phyloP scores from a whole-genome alignment of 2,888 invertebrate genomes.

The Cataglyphis albicans region DNA sequence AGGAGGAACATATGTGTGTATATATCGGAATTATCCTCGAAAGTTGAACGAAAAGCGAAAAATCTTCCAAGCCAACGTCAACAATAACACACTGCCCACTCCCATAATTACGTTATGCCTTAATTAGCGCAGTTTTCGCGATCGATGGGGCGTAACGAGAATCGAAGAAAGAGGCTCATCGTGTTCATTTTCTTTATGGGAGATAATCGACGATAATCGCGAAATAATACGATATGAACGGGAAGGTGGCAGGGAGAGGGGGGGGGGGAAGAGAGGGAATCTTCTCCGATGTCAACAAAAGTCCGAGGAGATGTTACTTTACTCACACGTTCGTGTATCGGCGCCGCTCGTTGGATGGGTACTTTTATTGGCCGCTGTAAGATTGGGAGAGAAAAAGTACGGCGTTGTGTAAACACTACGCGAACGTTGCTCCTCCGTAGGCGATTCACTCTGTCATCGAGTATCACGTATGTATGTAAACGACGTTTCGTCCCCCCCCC shows the following conservation, averaged over 20 bases:
- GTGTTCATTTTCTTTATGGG: not conserved
- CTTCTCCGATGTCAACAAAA: conserved; percentile 71
- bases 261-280: not conserved
- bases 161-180: not conserved
- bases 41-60: not conserved
- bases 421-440: conserved; percentile 20
- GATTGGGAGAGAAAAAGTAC: not conserved
- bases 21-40: too few species aligned
- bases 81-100: conserved; percentile 39
- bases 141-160: not conserved
- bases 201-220: conserved; percentile 3
- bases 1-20: not conserved
- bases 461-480: conserved; percentile 21
- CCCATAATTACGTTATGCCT: conserved; percentile 45
- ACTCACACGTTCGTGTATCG: conserved; percentile 35
- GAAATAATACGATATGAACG: not conserved
- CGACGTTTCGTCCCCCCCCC: not conserved
- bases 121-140: conserved; percentile 19
- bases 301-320: conserved; percentile 1
- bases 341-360: not conserved
- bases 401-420: not conserved
- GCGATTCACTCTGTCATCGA: conserved; percentile 69
- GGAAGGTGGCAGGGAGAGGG: too few species aligned
- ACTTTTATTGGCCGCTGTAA: not conserved
- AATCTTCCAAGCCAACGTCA: not conserved